Conservation (phyloP, 2,113 vertebrate species). For the Emberiza fucata region DNA sequence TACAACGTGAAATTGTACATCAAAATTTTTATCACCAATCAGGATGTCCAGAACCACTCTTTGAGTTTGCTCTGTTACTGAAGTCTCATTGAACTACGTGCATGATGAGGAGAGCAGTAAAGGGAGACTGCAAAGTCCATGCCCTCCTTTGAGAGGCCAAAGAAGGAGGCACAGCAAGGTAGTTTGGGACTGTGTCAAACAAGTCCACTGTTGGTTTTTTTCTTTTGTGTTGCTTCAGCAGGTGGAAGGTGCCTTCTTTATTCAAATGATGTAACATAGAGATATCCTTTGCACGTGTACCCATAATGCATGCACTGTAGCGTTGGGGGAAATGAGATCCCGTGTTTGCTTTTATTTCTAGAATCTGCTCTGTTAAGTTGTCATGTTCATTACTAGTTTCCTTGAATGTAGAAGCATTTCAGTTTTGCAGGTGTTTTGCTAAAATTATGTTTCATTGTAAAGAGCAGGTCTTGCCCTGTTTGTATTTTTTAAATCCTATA, state of each 20-base stretch:
- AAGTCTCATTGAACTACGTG: not conserved
- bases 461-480: not conserved
- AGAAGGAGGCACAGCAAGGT: not conserved
- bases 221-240: not conserved
- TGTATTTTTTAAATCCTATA: not conserved
- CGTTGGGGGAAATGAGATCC: not conserved
- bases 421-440: constrained; percentile 26
- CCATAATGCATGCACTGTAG: not conserved
- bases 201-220: not conserved
- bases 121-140: not conserved
- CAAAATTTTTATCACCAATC: not conserved
- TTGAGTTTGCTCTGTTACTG: not conserved
- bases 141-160: not conserved
- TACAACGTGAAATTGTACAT: not conserved
- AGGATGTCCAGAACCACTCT: not conserved
- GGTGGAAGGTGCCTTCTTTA: not conserved
- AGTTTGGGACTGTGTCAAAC: not conserved
- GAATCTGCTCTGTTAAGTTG: not conserved
- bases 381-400: not conserved
- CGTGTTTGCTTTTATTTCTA: not conserved
- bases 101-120: not conserved
- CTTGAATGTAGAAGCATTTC: not conserved
- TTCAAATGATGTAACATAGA: not conserved
- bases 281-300: not conserved
- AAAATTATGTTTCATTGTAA: not conserved